Evolutionary conservation across 2,797 vertebrate genomes (phyloP), one percentile per base, ranked within the genome.

Genomic region (Vespertilio murinus): DNA sequence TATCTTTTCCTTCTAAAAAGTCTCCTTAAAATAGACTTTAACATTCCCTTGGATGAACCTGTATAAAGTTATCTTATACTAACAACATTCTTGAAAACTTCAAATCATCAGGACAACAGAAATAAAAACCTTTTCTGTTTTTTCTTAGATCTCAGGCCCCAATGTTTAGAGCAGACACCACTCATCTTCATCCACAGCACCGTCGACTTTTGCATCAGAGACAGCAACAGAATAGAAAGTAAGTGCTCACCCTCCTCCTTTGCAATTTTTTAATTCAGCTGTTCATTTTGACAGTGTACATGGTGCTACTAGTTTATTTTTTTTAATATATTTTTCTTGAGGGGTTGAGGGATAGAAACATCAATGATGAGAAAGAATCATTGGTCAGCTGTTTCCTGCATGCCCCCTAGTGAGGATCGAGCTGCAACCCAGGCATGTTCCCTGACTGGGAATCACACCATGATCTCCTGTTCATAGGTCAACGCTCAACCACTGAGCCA

Each of bases 151-250:
- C 98, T 0, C 99, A 99, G 54, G 91, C 97, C 0, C 98, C 98
- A 35, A 80, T 98, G 79, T 98, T 99, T 86, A 98, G 99, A 33
- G 98, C 99, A 6, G 99, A 99, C 95, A 99, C 99, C 12, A 99
- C 99, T 88, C 99, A 99, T 92, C 98, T 99, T 11, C 99, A 99
- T 94, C 99, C 99, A 0, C 99, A 99, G 98, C 99, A 99, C 94
- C 99, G 99, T 0, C 98, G 99, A 33, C 98, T 99, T 96, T 98
- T 99, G 69, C 99, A 99, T 56, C 99, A 99, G 98, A 98, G 99
- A 65, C 99, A 99, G 98, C 99, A 98, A 45, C 98, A 98, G 96
- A 98, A 97, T 96, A 97, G 99, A 84, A 99, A 98, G 99, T 99
- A 94, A 98, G 99, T 91, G 10, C 5, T 11, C 3, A 0, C 11